A percentile compares a stretch with the other conserved stretches of the same genome.
phyloP scores from a whole-genome alignment of 1,140 invertebrate genomes.

The Notospermus geniculatus region DNA sequence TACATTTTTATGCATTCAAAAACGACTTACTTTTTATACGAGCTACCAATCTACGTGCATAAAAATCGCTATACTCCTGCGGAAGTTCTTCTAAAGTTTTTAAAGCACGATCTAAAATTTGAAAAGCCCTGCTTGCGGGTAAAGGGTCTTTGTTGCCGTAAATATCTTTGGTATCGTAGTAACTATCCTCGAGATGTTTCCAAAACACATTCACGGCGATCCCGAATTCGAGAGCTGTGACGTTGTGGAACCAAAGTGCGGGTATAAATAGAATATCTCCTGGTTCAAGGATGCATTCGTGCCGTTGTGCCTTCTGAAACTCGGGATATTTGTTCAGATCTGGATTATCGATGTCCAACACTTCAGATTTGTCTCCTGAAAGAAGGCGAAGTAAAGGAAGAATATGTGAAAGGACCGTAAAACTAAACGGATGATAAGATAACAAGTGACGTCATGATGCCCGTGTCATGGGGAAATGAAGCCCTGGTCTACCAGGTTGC shows the following conservation, averaged over 20 bases:
- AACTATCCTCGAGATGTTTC: conserved; percentile 56
- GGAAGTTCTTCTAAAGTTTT: conserved; percentile 58
- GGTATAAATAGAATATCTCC: conserved; percentile 56
- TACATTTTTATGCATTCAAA: conserved; percentile 4
- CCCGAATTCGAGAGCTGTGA: conserved; percentile 58
- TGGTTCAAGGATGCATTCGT: conserved; percentile 43
- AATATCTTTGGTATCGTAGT: conserved; percentile 62
- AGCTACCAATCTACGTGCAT: conserved; percentile 54
- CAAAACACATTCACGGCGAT: conserved; percentile 66
- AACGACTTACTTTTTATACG: conserved; percentile 39
- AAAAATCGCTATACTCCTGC: conserved; percentile 60
- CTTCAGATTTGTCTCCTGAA: conserved; percentile 63
- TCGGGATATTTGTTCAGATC: conserved; percentile 44
- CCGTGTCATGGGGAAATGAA: too few relatives aligned
- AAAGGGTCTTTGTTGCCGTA: conserved; percentile 64
- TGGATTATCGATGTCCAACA: conserved; percentile 54
- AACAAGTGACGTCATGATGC: too few relatives aligned
- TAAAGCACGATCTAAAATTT: conserved; percentile 58
- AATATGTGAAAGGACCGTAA: too few relatives aligned
- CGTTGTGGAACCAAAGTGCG: conserved; percentile 67
- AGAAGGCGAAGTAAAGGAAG: too few relatives aligned
- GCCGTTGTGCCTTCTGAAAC: conserved; percentile 37
- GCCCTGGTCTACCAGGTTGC: too few relatives aligned
- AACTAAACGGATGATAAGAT: too few relatives aligned
- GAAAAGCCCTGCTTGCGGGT: conserved; percentile 57